Evolutionary conservation across 2,797 vertebrate genomes (phyloP).

Genomic region (Danio choprae): DNA sequence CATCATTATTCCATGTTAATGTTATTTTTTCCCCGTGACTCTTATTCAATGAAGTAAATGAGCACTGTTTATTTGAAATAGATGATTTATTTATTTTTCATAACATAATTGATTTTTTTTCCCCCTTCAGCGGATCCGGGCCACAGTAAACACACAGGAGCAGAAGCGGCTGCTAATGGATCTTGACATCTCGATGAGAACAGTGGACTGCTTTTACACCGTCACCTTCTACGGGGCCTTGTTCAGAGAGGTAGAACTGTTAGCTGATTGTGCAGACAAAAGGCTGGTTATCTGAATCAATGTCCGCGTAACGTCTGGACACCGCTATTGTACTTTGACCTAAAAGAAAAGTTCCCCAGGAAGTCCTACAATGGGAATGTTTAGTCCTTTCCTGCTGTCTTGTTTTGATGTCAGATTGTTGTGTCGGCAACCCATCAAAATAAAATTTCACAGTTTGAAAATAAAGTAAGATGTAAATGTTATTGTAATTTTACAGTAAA

Average conservation of each 20-base stretch:
- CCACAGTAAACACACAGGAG: conserved; percentile 96
- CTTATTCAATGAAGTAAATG: background rate
- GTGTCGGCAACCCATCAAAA: background rate
- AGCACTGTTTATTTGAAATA: background rate
- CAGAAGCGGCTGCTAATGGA: conserved; percentile 96
- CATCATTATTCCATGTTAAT: too few species aligned
- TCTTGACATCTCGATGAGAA: conserved; percentile 96
- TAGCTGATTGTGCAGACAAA: background rate
- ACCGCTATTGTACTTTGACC: background rate
- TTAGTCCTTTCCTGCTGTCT: conserved; percentile 32
- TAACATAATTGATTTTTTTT: background rate
- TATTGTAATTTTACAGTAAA: too few species aligned
- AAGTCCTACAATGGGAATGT: conserved; percentile 40
- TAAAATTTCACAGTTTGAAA: background rate
- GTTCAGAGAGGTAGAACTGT: conserved; percentile 88
- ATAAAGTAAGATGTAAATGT: too few species aligned
- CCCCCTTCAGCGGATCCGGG: conserved; percentile 85
- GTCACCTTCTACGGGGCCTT: conserved; percentile 95
- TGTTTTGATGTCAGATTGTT: conserved; percentile 11
- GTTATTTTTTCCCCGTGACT: too few species aligned
- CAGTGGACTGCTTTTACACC: conserved; percentile 93
- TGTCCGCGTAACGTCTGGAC: background rate
- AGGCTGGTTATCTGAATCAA: background rate
- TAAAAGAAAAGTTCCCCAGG: conserved; percentile 31
- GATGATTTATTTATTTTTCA: too few species aligned